A percentile compares a stretch with the other conserved stretches of the same genome.
These are phyloP conservation scores for Argyrosomus japonicus DNA, from an alignment of 2,113 vertebrate genomes.

Conservation along the genomic window DNA sequence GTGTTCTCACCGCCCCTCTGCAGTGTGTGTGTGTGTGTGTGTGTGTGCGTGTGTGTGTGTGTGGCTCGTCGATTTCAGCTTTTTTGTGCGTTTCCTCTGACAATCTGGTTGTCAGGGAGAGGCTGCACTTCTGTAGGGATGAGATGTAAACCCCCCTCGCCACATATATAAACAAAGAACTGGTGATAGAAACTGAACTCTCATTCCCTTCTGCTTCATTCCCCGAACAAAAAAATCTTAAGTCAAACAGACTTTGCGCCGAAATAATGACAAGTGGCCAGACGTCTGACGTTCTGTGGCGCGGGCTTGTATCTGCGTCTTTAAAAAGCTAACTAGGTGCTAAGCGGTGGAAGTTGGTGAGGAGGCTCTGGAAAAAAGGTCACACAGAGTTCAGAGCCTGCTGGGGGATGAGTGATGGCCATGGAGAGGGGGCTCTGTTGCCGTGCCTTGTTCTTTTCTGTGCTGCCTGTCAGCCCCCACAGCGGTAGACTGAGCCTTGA, in stretches of 20 bases:
- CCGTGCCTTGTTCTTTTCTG: conserved; percentile 90
- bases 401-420: conserved; percentile 91
- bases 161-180: conserved; percentile 23
- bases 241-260: neutral
- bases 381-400: conserved; percentile 92
- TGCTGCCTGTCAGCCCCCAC: conserved; percentile 90
- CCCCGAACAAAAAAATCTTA: neutral
- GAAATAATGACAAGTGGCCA: neutral
- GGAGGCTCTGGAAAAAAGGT: conserved; percentile 89
- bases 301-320: conserved; percentile 51
- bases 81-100: conserved; percentile 59
- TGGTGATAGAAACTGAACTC: neutral
- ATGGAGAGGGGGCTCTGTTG: conserved; percentile 88
- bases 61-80: conserved; percentile 23
- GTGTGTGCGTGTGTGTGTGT: conserved; percentile 42
- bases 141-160: conserved; percentile 18
- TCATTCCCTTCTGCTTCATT: conserved; percentile 5
- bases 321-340: conserved; percentile 80
- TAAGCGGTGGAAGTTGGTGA: conserved; percentile 85
- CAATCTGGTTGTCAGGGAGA: conserved; percentile 64
- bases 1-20: conserved; percentile 69
- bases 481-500: conserved; percentile 95
- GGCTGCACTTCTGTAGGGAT: conserved; percentile 33
- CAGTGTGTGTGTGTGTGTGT: conserved; percentile 39
- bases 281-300: neutral